phyloP scores from a whole-genome alignment of 2,888 invertebrate species.

The Hypolimnas misippus region DNA sequence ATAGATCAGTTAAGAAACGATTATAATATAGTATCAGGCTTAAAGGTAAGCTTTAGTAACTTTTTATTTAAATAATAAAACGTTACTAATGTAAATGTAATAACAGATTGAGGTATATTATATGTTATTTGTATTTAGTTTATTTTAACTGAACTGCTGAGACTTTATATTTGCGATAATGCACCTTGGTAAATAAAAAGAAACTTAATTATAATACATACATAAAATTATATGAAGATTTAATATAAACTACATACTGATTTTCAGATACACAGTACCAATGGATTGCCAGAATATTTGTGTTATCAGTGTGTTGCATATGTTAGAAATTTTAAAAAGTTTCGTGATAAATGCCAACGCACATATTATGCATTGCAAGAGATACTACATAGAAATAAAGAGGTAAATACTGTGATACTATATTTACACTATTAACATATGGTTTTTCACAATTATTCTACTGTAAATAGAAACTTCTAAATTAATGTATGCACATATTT shows the following conservation, averaged over 20 bases:
- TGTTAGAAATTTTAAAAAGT: constrained; percentile 60
- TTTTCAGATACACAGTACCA: constrained; percentile 59
- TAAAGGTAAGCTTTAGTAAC: constrained; percentile 58
- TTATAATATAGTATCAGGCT: constrained; percentile 66
- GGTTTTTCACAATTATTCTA: no score
- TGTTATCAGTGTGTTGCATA: constrained; percentile 66
- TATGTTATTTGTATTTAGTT: background rate
- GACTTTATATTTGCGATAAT: no score
- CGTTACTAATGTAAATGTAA: background rate
- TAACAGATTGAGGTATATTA: background rate
- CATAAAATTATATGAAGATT: background rate
- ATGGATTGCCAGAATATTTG: constrained; percentile 68
- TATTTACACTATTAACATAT: background rate
- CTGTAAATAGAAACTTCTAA: no score
- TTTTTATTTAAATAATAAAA: background rate
- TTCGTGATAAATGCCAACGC: constrained; percentile 70
- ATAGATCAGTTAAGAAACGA: constrained; percentile 59
- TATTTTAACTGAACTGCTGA: background rate
- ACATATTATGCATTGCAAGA: constrained; percentile 66
- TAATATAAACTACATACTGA: background rate
- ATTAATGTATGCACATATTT: no score
- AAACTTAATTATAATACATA: background rate
- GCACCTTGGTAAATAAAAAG: no score
- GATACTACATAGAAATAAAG: constrained; percentile 60
- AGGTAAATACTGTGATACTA: constrained; percentile 51